Evolutionary conservation across 2,113 vertebrate genomes (phyloP).

Genomic region (Rallus limicola): DNA sequence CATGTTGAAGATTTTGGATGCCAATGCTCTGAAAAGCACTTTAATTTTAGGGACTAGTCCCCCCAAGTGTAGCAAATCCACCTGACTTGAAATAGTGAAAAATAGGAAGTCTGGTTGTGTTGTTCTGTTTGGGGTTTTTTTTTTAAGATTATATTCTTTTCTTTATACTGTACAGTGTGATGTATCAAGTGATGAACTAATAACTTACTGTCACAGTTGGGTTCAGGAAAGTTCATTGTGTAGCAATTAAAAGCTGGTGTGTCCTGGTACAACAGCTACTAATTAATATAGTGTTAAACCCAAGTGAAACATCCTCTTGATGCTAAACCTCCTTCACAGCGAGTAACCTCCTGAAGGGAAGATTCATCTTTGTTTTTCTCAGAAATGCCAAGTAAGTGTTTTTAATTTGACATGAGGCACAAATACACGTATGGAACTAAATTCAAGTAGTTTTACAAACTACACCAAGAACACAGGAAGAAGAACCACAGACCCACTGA

Average conservation of each 20-base stretch:
- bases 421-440: not conserved
- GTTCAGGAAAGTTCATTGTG: conserved; percentile 21
- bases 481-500: not conserved
- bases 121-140: not conserved
- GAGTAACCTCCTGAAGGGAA: conserved; percentile 1
- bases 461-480: not conserved
- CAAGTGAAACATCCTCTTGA: not conserved
- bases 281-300: not conserved
- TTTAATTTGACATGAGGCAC: conserved; percentile 27
- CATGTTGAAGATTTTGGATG: conserved; percentile 41
- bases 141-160: not conserved
- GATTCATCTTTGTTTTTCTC: not conserved
- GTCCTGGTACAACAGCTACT: conserved; percentile 39
- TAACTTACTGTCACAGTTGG: not conserved
- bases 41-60: conserved; percentile 64
- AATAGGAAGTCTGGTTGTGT: conserved; percentile 24
- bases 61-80: conserved; percentile 57
- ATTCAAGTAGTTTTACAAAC: not conserved
- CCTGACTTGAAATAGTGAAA: conserved; percentile 61
- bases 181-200: conserved; percentile 35
- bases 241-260: not conserved
- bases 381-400: conserved; percentile 18
- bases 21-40: conserved; percentile 70
- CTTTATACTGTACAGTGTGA: conserved; percentile 6
- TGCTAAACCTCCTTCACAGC: not conserved